phyloP scores from a whole-genome alignment of 2,113 vertebrate genomes.

The Rhabdornis inornatus region DNA sequence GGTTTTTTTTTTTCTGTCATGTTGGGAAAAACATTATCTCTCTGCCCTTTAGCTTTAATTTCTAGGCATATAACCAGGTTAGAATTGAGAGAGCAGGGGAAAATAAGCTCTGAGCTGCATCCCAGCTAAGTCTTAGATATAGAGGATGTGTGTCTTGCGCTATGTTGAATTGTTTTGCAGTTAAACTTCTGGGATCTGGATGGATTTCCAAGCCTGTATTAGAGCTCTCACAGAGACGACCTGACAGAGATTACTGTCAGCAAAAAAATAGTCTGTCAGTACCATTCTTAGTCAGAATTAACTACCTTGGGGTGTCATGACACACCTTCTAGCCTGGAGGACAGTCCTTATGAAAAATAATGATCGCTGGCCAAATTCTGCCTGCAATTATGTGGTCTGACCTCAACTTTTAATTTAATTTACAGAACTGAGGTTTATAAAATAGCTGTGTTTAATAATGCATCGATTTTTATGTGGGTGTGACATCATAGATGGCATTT shows the following conservation, averaged over 20 bases:
- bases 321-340: not conserved
- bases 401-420: not conserved
- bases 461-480: not conserved
- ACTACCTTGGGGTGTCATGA: not conserved
- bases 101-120: not conserved
- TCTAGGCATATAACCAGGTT: not conserved
- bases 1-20: not conserved
- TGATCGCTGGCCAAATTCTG: not conserved
- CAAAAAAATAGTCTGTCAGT: not conserved
- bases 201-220: not conserved
- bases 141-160: not conserved
- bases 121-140: not conserved
- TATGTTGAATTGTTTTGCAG: not conserved
- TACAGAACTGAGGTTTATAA: not conserved
- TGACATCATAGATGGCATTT: not conserved
- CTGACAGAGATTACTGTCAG: not conserved
- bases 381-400: not conserved
- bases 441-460: not conserved
- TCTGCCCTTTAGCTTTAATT: not conserved
- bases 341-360: not conserved
- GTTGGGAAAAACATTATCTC: not conserved
- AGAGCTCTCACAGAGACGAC: not conserved
- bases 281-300: not conserved
- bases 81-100: not conserved
- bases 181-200: not conserved